A percentile compares a stretch with the other conserved stretches of the same genome.
Evolutionary conservation across 2,113 vertebrate species (phyloP).

Genomic region (Campylorhamphus procurvoides): DNA sequence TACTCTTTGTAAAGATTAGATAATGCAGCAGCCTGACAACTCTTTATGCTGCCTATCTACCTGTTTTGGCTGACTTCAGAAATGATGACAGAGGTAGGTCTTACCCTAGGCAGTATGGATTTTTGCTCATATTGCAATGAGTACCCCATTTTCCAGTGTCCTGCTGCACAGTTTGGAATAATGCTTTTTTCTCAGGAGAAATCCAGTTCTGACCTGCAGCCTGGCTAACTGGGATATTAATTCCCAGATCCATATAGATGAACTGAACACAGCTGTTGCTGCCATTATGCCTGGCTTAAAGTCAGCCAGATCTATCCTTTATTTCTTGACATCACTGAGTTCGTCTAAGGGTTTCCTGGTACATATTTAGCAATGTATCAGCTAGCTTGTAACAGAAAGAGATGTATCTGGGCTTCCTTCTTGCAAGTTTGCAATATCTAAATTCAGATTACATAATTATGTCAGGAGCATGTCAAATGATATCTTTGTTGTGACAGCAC

Average conservation of each 20-base stretch:
- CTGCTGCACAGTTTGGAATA: not conserved
- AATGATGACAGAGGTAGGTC: not conserved
- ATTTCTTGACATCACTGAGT: not conserved
- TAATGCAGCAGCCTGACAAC: not conserved
- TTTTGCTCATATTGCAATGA: not conserved
- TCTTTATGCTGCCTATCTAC: not conserved
- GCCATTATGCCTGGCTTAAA: not conserved
- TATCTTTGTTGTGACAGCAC: not conserved
- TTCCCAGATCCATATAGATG: not conserved
- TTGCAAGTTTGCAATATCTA: not conserved
- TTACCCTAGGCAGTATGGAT: not conserved
- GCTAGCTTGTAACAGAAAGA: not conserved
- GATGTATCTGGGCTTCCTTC: not conserved
- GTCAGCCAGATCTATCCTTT: not conserved
- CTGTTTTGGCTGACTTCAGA: not conserved
- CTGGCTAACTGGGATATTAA: not conserved
- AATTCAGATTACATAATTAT: not conserved
- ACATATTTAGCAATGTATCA: not conserved
- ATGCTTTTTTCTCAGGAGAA: not conserved
- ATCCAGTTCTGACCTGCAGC: not conserved
- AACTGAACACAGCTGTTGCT: not conserved
- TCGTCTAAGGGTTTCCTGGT: not conserved
- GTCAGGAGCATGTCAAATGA: not conserved
- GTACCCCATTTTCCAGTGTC: not conserved
- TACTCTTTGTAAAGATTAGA: not conserved